Conservation (phyloP, 23 tunicate genomes). For the Phallusia fumigata region DNA sequence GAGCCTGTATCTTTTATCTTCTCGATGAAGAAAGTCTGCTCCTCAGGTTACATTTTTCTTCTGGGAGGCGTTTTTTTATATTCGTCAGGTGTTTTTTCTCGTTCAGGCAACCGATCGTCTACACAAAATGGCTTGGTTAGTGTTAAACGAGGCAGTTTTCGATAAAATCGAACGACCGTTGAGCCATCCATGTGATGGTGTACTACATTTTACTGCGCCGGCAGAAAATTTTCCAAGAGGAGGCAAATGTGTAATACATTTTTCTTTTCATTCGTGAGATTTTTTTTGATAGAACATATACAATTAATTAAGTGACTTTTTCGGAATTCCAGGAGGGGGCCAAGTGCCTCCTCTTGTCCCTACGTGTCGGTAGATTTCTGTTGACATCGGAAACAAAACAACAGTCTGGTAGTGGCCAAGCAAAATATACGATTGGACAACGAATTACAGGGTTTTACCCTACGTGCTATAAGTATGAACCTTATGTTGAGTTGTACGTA, state of each 20-base stretch:
- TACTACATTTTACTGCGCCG: background rate
- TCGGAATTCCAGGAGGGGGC: too few relatives aligned
- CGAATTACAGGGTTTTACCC: too few relatives aligned
- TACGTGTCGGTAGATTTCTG: background rate
- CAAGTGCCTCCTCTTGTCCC: too few relatives aligned
- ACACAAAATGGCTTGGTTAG: background rate
- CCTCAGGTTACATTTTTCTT: background rate
- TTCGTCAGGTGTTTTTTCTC: slow-evolving; percentile 2
- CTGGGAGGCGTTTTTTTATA: slow-evolving; percentile 10
- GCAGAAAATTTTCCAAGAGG: too few relatives aligned
- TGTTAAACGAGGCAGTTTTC: background rate
- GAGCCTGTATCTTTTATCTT: background rate
- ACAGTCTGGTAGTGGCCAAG: too few relatives aligned
- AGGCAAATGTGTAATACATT: too few relatives aligned
- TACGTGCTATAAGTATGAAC: too few relatives aligned
- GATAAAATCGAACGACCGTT: background rate
- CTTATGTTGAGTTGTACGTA: too few relatives aligned
- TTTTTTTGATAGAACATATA: too few relatives aligned
- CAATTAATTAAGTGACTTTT: too few relatives aligned
- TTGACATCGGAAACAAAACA: background rate
- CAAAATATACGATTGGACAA: too few relatives aligned
- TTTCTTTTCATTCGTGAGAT: too few relatives aligned
- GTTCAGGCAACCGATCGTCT: background rate
- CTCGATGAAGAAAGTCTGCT: background rate
- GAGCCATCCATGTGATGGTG: background rate